These are phyloP conservation scores for Leucophora obtusa DNA, from an alignment of 2,888 invertebrate species.

Conservation along the genomic window DNA sequence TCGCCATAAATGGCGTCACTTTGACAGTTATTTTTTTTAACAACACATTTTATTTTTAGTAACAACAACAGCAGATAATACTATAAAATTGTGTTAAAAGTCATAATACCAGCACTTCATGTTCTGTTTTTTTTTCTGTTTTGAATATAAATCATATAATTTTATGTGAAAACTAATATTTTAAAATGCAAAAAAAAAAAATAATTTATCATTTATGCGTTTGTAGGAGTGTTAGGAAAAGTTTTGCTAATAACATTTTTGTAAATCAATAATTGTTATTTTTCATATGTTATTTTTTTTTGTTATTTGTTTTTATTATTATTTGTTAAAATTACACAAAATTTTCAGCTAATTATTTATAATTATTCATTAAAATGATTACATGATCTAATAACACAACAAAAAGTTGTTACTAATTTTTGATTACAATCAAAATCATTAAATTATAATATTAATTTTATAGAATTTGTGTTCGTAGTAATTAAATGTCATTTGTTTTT, in stretches of 20 bases:
- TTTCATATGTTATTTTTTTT: too few relatives aligned
- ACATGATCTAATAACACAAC: not conserved
- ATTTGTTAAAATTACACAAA: not conserved
- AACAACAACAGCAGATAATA: slow-evolving; percentile 15
- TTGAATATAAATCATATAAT: slow-evolving; percentile 30
- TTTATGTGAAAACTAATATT: slow-evolving; percentile 33
- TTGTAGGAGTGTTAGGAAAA: not conserved
- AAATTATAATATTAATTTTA: slow-evolving; percentile 5
- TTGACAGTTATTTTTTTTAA: slow-evolving; percentile 65
- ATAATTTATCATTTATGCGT: slow-evolving; percentile 24
- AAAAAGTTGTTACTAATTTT: slow-evolving; percentile 1
- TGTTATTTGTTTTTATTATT: too few relatives aligned
- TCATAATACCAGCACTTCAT: not conserved
- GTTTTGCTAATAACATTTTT: not conserved
- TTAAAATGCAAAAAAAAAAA: too few relatives aligned
- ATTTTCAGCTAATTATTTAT: slow-evolving; percentile 18
- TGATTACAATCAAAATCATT: slow-evolving; percentile 9
- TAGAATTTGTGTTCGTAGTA: slow-evolving; percentile 20
- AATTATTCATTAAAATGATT: slow-evolving; percentile 29
- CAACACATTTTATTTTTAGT: slow-evolving; percentile 9
- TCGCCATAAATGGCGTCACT: slow-evolving; percentile 68
- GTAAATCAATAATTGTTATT: not conserved
- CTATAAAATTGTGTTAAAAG: slow-evolving; percentile 18
- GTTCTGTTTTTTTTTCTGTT: not conserved
- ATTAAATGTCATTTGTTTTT: slow-evolving; percentile 27